Evolutionary conservation across 2,888 invertebrate genomes (phyloP), one percentile per base, ranked within the genome.

Genomic region (Serripes groenlandicus): DNA sequence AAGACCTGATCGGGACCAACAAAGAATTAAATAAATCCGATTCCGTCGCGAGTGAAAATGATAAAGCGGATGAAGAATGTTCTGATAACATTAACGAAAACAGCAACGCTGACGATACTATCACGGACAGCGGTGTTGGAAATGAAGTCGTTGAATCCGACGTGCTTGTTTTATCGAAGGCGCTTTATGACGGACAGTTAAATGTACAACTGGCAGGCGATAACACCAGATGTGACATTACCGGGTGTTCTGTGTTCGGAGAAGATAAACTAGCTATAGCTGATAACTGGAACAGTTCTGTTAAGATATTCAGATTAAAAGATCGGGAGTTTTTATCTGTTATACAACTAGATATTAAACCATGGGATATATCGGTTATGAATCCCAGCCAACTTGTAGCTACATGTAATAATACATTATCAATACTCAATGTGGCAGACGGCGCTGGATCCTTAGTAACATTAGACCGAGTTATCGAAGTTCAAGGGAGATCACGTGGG

Each of bases 201-300:
- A 66, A 66, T 28, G 66, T 66, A 9, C n/a, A 35, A 66, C 66
- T 42, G 28, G 49, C 23, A 26, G 66, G 26, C n/a, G 66, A 66
- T 2, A 42, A 28, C 26, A 4, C 66, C 9, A 37, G 66, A 9
- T 66, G 66, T 66, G 66, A 66, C 28, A 42, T 66, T 15, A 66
- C 66, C 23, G 66, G 66, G 5, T 66, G 66, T 42, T 37, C 42
- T 42, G 66, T 66, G 66, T 42, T 42, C 9, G 42, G n/a, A 42
- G 42, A 26, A 18, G 37, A 66, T 28, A 66, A 42, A 42, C 3
- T 66, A 28, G 66, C 66, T 9, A 66, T 66, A 35, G 49, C 42
- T 2, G 66, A 66, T 28, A 66, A 66, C 66, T 66, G 66, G 66
- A 66, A 66, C 42, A 21, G 66, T 26, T 28, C 26, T 34, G 66